Conservation (phyloP, 2,113 vertebrate genomes). For the Pionites leucogaster region DNA sequence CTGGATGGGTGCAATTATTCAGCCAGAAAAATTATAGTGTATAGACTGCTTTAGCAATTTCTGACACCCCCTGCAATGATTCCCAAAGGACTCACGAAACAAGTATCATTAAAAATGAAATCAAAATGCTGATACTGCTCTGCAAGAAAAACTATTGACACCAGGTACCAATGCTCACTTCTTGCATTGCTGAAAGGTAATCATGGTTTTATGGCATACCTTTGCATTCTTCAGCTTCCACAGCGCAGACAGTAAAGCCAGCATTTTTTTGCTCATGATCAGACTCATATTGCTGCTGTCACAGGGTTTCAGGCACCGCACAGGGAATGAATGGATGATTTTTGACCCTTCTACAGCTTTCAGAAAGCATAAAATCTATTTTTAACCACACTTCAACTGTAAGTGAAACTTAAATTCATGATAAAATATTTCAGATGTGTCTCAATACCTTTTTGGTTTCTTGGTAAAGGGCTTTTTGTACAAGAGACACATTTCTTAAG, state of each 20-base stretch:
- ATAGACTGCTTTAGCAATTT: neutral
- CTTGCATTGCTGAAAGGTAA: neutral
- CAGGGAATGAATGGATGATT: neutral
- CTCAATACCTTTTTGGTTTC: neutral
- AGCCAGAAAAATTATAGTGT: neutral
- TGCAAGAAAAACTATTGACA: neutral
- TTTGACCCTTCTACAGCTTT: conserved; percentile 1
- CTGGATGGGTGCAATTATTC: neutral
- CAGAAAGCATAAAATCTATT: conserved; percentile 16
- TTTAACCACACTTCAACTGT: neutral
- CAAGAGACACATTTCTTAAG: neutral
- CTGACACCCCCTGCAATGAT: neutral
- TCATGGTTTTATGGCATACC: neutral
- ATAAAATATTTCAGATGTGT: neutral
- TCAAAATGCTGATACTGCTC: neutral
- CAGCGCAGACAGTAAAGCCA: neutral
- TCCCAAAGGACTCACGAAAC: neutral
- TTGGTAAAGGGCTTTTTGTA: neutral
- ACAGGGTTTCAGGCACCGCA: neutral
- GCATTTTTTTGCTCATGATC: neutral
- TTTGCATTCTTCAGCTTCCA: neutral
- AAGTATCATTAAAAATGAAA: neutral
- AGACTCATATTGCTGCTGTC: neutral
- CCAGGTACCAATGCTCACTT: neutral
- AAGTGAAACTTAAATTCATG: neutral